A percentile compares a stretch with the other conserved stretches of the same genome.
phyloP scores from a whole-genome alignment of 2,888 invertebrate genomes.

The Cataglyphis albicans region DNA sequence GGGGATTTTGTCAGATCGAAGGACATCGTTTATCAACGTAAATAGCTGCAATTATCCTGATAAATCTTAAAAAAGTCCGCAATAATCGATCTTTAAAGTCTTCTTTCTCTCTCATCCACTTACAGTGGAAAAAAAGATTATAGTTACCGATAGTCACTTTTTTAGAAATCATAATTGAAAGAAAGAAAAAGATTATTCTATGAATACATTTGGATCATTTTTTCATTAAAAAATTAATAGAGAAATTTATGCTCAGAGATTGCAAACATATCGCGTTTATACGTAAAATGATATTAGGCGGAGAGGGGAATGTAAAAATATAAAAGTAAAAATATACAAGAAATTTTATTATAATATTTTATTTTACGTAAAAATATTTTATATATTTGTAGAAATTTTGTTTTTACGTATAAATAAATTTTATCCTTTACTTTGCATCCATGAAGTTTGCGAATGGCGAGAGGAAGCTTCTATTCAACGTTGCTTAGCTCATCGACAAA shows the following conservation, averaged over 20 bases:
- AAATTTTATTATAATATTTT: conserved; percentile 2
- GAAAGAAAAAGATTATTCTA: not conserved
- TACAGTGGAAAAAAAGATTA: not conserved
- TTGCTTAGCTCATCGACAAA: conserved; percentile 49
- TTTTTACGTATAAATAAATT: conserved; percentile 27
- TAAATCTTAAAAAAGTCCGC: conserved; percentile 35
- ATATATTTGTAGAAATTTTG: conserved; percentile 20
- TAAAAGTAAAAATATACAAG: not conserved
- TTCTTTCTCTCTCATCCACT: not conserved
- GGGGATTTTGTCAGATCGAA: conserved; percentile 49
- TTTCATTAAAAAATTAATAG: not conserved
- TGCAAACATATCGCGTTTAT: not conserved
- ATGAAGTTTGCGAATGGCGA: conserved; percentile 24
- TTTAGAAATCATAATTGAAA: conserved; percentile 1
- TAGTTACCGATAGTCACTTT: not conserved
- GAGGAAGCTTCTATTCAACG: conserved; percentile 16
- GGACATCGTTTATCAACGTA: conserved; percentile 46
- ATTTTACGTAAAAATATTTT: not conserved
- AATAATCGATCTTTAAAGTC: conserved; percentile 36
- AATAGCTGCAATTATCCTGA: conserved; percentile 45
- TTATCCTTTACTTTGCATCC: conserved; percentile 20
- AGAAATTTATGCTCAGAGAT: not conserved
- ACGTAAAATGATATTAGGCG: not conserved
- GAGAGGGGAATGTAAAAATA: not conserved
- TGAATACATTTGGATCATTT: not conserved